Conservation (phyloP, 2,888 invertebrate genomes). For the Laspeyria flexula region DNA sequence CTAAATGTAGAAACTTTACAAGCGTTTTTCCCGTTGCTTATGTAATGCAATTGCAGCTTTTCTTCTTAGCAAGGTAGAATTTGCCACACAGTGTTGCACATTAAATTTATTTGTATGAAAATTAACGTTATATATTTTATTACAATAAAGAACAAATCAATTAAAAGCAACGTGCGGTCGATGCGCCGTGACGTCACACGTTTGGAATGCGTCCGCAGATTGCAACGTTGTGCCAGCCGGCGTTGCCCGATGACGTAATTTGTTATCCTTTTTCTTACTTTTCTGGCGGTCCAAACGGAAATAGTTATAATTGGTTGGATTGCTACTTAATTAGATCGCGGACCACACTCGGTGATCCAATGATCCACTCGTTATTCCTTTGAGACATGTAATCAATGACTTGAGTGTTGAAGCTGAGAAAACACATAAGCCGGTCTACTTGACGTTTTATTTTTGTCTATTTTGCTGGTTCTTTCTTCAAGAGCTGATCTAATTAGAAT, state of each 20-base stretch:
- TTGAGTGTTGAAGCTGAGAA: no score
- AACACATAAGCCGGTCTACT: no score
- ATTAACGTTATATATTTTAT: no score
- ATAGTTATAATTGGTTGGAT: constrained; percentile 36
- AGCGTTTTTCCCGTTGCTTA: no score
- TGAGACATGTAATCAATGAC: background rate
- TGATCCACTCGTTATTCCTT: constrained; percentile 3
- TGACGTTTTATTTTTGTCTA: no score
- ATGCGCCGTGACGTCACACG: constrained; percentile 42
- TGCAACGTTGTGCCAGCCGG: constrained; percentile 38
- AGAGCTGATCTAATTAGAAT: no score
- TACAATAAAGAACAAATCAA: constrained; percentile 33
- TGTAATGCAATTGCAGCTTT: no score
- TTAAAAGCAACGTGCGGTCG: constrained; percentile 44
- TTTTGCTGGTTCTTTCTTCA: no score
- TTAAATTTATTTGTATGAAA: background rate
- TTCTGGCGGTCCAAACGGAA: constrained; percentile 25
- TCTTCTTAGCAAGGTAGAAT: no score
- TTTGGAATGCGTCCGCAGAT: constrained; percentile 41
- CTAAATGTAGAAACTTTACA: no score
- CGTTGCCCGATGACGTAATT: constrained; percentile 49
- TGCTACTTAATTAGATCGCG: constrained; percentile 22
- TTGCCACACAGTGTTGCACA: no score
- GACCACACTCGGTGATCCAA: constrained; percentile 6
- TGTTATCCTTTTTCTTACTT: constrained; percentile 23